Evolutionary conservation across 2,888 invertebrate species (phyloP).

Genomic region (Drosophila falleni): DNA sequence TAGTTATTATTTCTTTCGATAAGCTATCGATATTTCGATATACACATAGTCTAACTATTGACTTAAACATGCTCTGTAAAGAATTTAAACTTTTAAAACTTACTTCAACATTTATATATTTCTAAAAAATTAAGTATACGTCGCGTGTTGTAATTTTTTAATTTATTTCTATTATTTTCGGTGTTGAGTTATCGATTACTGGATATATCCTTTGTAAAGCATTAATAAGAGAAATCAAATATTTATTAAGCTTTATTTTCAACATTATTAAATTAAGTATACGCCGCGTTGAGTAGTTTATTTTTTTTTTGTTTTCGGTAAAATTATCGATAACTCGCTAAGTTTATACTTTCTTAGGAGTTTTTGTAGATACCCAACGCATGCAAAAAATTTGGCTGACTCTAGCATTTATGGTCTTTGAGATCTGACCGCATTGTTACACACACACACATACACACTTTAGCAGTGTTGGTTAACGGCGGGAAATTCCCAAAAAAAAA

Average conservation of each 20-base stretch:
- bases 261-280: background rate
- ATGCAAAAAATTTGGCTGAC: constrained; percentile 34
- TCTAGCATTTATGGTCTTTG: constrained; percentile 30
- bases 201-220: background rate
- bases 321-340: constrained; percentile 12
- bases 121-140: background rate
- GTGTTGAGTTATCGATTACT: background rate
- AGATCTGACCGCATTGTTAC: constrained; percentile 35
- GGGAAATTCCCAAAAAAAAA: background rate
- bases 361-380: background rate
- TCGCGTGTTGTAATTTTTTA: background rate
- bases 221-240: no score
- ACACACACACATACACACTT: constrained; percentile 26
- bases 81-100: background rate
- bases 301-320: constrained; percentile 4
- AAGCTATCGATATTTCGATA: background rate
- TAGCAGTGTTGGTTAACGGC: constrained; percentile 28
- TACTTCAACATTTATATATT: background rate
- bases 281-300: background rate
- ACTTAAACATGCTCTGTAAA: background rate
- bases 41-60: background rate
- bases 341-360: background rate
- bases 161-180: background rate
- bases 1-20: no score
- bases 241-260: no score